Base-by-base conservation (phyloP, 2,888 invertebrate genomes). In the Lasioglossum pauxillum region DNA sequence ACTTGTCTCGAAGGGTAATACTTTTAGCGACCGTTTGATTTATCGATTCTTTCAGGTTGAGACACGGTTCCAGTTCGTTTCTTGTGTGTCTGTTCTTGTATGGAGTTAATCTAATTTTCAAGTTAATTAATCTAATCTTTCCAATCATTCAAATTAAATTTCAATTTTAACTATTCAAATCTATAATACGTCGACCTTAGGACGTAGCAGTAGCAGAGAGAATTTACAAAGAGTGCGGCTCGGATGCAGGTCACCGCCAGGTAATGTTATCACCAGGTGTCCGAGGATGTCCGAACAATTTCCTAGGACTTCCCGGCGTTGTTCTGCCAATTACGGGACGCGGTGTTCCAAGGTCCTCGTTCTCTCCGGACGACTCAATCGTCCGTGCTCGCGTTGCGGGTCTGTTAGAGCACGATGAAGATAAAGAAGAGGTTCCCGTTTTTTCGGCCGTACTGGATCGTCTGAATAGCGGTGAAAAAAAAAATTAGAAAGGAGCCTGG, bases 351-450 rank as follows among this genome's bases (percentile, higher is more conserved):
- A 31, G 67, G n/a, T 53, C 53, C 23, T 53, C 23, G n/a, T 53
- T 53, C 31, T 67, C 67, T 19, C 67, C 57, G 67, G 79, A 73
- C 78, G 60, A 60, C 60, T 60, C 14, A 60, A 67, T 38, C 69
- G 71, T 12, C n/a, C n/a, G 53, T 53, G 49, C 71, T n/a, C 5
- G 72, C 12, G 23, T 46, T 7, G 60, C 41, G 64, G 41, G 19
- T 69, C 38, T 23, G 38, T 23, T 41, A 16, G 60, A 27, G 27
- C 27, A 27, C 60, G 60, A 14, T 27, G 60, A 60, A 60, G 60
- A 27, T 60, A 27, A 27, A 60, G 60, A 27, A 27, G 27, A 27
- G 27, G 60, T 31, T 60, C 60, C 60, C 60, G 60, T 14, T 60
- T 27, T 27, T 60, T 60, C 27, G 60, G 60, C 53, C n/a, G 10